Percentiles rank a stretch among this genome's conserved stretches.
Evolutionary conservation across 2,113 vertebrate genomes (phyloP).

Genomic region (Poecilia latipinna): DNA sequence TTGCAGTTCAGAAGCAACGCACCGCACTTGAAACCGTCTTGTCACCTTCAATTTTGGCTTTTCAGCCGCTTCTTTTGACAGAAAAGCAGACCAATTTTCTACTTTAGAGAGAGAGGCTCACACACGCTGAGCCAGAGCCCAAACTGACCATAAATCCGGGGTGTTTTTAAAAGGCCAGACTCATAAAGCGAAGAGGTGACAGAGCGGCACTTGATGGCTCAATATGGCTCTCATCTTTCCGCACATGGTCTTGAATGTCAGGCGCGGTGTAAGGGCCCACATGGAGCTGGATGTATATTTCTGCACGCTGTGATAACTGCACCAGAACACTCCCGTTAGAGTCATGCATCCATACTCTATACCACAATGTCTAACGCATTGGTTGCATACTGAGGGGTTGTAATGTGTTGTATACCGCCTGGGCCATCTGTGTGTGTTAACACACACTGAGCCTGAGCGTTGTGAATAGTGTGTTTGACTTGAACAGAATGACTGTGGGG

Average conservation of each 20-base stretch:
- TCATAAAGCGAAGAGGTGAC: conserved; percentile 70
- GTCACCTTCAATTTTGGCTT: conserved; percentile 35
- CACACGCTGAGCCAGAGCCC: conserved; percentile 45
- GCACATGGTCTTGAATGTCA: conserved; percentile 12
- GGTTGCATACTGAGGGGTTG: conserved; percentile 18
- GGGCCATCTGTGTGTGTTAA: conserved; percentile 27
- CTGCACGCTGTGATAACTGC: conserved; percentile 24
- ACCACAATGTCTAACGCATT: conserved; percentile 11
- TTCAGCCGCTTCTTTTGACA: conserved; percentile 38
- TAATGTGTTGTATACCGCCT: conserved; percentile 39
- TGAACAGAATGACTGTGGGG: conserved; percentile 79
- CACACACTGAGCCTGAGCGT: conserved; percentile 43
- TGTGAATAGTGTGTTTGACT: conserved; percentile 74
- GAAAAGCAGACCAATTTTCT: conserved; percentile 29
- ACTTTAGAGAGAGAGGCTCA: conserved; percentile 15
- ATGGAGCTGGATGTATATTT: neutral
- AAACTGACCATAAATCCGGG: conserved; percentile 70
- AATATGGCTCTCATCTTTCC: conserved; percentile 45
- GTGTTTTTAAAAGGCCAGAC: conserved; percentile 73
- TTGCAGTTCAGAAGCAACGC: neutral
- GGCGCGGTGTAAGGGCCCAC: neutral
- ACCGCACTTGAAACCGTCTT: neutral
- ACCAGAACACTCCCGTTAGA: conserved; percentile 32
- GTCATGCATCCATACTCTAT: conserved; percentile 24
- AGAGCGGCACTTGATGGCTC: conserved; percentile 64